Base-by-base conservation (phyloP, 2,888 invertebrate genomes). In the Catocala nupta region DNA sequence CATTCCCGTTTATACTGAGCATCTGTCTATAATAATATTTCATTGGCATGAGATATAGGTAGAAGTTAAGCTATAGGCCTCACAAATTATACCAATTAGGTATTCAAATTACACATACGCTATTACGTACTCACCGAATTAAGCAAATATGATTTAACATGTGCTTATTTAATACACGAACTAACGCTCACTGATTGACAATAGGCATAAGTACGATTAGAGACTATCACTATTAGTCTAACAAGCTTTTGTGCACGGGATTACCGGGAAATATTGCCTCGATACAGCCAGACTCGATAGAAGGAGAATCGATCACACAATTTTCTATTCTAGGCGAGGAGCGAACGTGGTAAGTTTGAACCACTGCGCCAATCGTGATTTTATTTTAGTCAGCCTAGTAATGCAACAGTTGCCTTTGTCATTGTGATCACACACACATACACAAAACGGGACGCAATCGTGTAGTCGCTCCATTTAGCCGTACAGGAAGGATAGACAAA, bases 21-120 rank as follows among this genome's bases (percentile, higher is more conserved):
- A n/a, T 36, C 12, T 8, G 3, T 36, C 50, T n/a, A 36, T 34
- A 50, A 36, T 34, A 12, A 50, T 34, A 36, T 34, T 34, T 50
- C 50, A n/a, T 9, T 34, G 36, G 33, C 44, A 44, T n/a, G 11
- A 44, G 44, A 44, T 44, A 50, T 50, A 49, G 44, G 12, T 49
- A 49, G 50, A 13, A 48, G 51, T n/a, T 39, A 39, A 9, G 9
- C 36, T 39, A 39, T 39, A 39, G 36, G 16, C 45, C 10, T 6
- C 16, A 16, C 10, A 33, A 8, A 36, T 5, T 39, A 39, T 25
- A 54, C 16, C 44, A 33, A 54, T 54, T 44, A 54, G 53, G 33
- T 54, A 54, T 54, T 43, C 53, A 54, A 44, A 54, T 54, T 43
- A 44, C 44, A 43, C 43, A 54, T 44, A 54, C n/a, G 44, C 53